Conservation (phyloP, 2,113 vertebrate genomes). For the Chiloscyllium plagiosum region DNA sequence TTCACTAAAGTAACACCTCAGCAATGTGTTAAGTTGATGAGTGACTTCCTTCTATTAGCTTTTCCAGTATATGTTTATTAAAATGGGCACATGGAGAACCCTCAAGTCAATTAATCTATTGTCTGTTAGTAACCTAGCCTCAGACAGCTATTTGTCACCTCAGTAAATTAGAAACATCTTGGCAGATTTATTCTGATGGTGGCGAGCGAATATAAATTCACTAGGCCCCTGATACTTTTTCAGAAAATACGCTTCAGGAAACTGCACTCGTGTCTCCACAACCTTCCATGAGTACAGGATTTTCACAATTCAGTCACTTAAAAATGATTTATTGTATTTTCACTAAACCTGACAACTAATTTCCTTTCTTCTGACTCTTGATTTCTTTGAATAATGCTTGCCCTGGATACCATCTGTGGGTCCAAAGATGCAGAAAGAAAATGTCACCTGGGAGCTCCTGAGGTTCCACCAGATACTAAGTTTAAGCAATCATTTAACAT, state of each 20-base stretch:
- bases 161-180: not conserved
- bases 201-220: not conserved
- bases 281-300: not conserved
- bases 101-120: slow-evolving; percentile 2
- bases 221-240: not conserved
- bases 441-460: not conserved
- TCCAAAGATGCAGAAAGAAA: not conserved
- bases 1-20: not conserved
- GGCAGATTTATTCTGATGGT: not conserved
- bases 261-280: not conserved
- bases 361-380: slow-evolving; percentile 2
- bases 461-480: not conserved
- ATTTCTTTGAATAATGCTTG: slow-evolving; percentile 2
- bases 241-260: not conserved
- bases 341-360: slow-evolving; percentile 26
- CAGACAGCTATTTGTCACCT: slow-evolving; percentile 20
- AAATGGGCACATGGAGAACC: not conserved
- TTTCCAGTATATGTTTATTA: not conserved
- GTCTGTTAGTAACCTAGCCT: slow-evolving; percentile 3
- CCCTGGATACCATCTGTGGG: not conserved
- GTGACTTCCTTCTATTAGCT: not conserved
- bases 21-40: slow-evolving; percentile 8
- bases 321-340: slow-evolving; percentile 27
- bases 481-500: not conserved
- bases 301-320: slow-evolving; percentile 29